Evolutionary conservation across 2,797 vertebrate genomes (phyloP), one percentile per base, ranked within the genome.

Genomic region (Sparus aurata): DNA sequence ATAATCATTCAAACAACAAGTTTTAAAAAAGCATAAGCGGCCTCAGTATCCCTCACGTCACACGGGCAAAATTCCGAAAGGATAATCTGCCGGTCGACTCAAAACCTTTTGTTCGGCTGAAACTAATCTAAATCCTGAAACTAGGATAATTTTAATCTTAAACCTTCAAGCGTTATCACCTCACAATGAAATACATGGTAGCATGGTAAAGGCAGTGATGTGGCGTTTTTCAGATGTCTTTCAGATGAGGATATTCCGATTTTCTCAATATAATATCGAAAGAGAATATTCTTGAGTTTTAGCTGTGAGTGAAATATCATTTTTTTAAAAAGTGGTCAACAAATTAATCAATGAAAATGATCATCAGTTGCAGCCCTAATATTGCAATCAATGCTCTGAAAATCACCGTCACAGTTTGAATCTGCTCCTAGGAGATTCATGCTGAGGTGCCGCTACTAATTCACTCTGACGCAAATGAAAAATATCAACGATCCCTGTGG

Each of bases 51-150:
- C 34, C 12, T 77, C 49, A 83, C 22, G 46, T 86, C 78, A 85
- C 84, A 88, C 27, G n/a, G 63, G 64, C 57, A 18, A 74, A 89
- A 92, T 92, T 90, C 83, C 89, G 69, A 45, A 25, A 81, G 90
- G 90, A 92, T 94, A 87, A 92, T 88, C 55, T 71, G 11, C 84
- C 62, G 79, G 59, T 83, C 66, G 70, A 87, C 69, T 80, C 22
- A 61, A 87, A 85, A 75, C 45, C 67, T 75, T 80, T 73, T 85
- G 83, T 88, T 84, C 59, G 25, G 20, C 69, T 62, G 22, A 50
- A 34, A 65, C 65, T 89, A 83, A 90, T 85, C 84, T 73, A 83
- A 91, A 87, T 89, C 86, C 69, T 79, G 54, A 77, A 83, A 88
- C 82, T 62, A 53, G 59, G 61, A 77, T 84, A 20, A 54, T 65